Conservation (phyloP, 2,797 vertebrate genomes). For the Luscinia luscinia region DNA sequence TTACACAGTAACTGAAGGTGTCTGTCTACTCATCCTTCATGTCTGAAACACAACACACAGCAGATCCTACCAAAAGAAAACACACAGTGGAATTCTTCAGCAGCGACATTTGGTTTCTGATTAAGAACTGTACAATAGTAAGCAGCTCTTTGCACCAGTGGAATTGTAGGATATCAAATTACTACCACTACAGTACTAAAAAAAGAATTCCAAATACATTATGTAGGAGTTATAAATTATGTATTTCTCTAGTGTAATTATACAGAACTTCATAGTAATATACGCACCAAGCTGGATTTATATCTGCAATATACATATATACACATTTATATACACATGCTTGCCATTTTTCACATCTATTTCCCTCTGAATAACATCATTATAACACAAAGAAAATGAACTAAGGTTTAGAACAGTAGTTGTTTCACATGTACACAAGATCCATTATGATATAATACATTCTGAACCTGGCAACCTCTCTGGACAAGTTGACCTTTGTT, state of each 20-base stretch:
- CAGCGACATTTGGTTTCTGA: not conserved
- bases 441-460: not conserved
- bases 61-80: not conserved
- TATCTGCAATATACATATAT: not conserved
- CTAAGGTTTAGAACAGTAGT: not conserved
- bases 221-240: constrained; percentile 46
- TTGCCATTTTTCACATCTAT: not conserved
- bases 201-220: constrained; percentile 51
- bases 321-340: not conserved
- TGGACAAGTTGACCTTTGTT: not conserved
- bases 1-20: not conserved
- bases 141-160: not conserved
- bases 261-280: not conserved
- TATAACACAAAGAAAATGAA: constrained; percentile 6
- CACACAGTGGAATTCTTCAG: not conserved
- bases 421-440: not conserved
- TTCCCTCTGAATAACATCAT: not conserved
- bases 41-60: not conserved
- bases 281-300: constrained; percentile 1
- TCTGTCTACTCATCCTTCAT: not conserved
- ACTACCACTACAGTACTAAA: constrained; percentile 36
- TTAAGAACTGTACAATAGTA: not conserved
- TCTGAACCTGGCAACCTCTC: not conserved
- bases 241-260: constrained; percentile 32
- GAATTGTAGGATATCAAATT: constrained; percentile 40